Percentiles rank a stretch among this genome's conserved stretches.
Conservation (phyloP, 2,113 vertebrate species). For the Lycocorax pyrrhopterus region DNA sequence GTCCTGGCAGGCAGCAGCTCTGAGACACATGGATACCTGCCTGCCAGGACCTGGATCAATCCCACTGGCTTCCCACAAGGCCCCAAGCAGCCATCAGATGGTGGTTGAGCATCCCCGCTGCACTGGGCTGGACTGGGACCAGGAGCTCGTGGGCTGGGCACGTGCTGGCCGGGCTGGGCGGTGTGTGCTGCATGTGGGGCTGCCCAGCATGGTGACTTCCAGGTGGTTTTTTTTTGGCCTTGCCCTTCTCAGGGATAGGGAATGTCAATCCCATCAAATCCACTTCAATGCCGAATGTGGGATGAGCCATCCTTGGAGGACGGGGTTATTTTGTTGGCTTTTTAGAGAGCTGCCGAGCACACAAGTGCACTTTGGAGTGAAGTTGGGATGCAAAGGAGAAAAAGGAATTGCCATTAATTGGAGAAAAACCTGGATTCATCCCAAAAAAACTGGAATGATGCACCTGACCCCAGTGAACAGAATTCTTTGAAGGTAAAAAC, state of each 20-base stretch:
- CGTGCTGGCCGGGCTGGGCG: neutral
- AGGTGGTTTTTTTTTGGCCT: neutral
- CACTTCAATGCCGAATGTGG: neutral
- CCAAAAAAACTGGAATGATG: neutral
- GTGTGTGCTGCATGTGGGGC: neutral
- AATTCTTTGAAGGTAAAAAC: neutral
- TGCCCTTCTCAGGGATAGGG: neutral
- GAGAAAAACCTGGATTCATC: neutral
- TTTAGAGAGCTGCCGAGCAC: neutral
- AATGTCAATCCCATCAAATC: neutral
- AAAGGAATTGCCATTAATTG: neutral
- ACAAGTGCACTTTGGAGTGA: neutral
- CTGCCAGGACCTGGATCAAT: neutral
- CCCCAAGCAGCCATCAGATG: neutral
- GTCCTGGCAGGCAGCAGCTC: neutral
- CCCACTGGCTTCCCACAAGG: neutral
- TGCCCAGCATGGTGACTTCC: neutral
- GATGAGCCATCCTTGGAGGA: neutral
- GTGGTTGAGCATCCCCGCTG: neutral
- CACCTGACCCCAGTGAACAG: neutral
- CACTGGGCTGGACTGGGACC: neutral
- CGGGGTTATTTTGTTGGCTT: neutral
- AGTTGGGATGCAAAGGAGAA: neutral
- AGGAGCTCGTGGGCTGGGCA: neutral
- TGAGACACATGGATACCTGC: neutral